These are phyloP conservation scores for Drosophila meridiana DNA, from an alignment of 2,888 invertebrate genomes.

Conservation along the genomic window DNA sequence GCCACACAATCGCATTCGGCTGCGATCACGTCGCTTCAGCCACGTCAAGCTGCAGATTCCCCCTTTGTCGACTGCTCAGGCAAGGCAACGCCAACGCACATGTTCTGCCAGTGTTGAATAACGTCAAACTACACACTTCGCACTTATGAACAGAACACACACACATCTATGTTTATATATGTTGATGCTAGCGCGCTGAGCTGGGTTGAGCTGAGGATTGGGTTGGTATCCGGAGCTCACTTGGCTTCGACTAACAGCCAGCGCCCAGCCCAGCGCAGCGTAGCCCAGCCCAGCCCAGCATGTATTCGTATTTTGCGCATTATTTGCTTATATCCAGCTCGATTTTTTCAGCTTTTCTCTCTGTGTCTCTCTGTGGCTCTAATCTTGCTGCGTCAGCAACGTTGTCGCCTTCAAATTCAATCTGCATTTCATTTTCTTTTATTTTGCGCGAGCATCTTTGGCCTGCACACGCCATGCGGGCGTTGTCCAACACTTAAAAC, in stretches of 20 bases:
- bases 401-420: constrained; percentile 65
- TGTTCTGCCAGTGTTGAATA: constrained; percentile 61
- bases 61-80: not conserved
- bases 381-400: constrained; percentile 63
- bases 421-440: constrained; percentile 70
- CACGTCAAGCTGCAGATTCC: constrained; percentile 11
- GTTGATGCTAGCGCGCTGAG: constrained; percentile 35
- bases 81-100: constrained; percentile 11
- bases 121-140: constrained; percentile 63
- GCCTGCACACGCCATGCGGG: not conserved
- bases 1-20: constrained; percentile 70
- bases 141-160: constrained; percentile 32
- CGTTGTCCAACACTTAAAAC: constrained; percentile 14
- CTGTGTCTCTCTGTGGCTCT: constrained; percentile 35
- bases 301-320: constrained; percentile 55
- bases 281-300: too few relatives aligned
- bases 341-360: not conserved
- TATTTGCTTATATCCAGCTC: constrained; percentile 49
- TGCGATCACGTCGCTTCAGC: constrained; percentile 67
- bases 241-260: constrained; percentile 33
- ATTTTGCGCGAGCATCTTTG: constrained; percentile 32
- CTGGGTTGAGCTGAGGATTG: constrained; percentile 23
- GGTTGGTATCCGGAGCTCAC: constrained; percentile 30
- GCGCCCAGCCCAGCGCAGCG: too few relatives aligned
- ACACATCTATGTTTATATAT: not conserved